Evolutionary conservation across 2,113 vertebrate genomes (phyloP), one percentile per base, ranked within the genome.

Genomic region (Seriola aureovittata): DNA sequence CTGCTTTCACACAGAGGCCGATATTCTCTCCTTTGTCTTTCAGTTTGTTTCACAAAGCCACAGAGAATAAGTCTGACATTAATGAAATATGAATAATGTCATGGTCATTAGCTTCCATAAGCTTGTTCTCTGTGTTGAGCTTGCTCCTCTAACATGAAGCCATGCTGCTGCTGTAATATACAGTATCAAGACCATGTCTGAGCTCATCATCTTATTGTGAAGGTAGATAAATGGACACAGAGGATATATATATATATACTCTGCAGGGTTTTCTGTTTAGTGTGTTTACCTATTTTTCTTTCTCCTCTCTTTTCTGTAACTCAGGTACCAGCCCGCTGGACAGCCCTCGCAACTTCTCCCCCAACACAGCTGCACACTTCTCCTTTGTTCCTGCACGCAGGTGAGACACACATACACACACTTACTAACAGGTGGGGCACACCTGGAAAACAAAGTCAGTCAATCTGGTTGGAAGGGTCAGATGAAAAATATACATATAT

Each of bases 331-430:
- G 98, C 91, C 98, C 98, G 4, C 89, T 98, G 96, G 98, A 99
- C 91, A 99, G 98, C 84, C 98, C 98, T 72, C 95, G 98, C 48
- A 99, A 99, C 95, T 99, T 99, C 92, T 99, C 98, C 89, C 98
- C 98, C 42, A 99, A 95, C 96, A 94, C 97, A n/a, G 97, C 97
- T 38, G 97, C 96, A 81, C 98, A 99, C 89, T 99, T 99, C 95
- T 99, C 97, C 92, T 99, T 99, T 85, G 94, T 98, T 86, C 97
- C 97, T 81, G 96, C 97, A 14, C 96, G 98, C 89, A 99, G 98
- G 98, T 99, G 94, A 97, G 97, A 17, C 50, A 5, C 16, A 55
- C 63, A 23, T 21, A 66, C 11, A 34, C 69, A 38, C 68, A 68
- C 63, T 58, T 50, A 23, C 34, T 34, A 34, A 13, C 52, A 55